A percentile compares a stretch with the other conserved stretches of the same genome.
These are phyloP conservation scores for Tetragnatha versicolor DNA, from an alignment of 1,140 invertebrate genomes.

Conservation along the genomic window DNA sequence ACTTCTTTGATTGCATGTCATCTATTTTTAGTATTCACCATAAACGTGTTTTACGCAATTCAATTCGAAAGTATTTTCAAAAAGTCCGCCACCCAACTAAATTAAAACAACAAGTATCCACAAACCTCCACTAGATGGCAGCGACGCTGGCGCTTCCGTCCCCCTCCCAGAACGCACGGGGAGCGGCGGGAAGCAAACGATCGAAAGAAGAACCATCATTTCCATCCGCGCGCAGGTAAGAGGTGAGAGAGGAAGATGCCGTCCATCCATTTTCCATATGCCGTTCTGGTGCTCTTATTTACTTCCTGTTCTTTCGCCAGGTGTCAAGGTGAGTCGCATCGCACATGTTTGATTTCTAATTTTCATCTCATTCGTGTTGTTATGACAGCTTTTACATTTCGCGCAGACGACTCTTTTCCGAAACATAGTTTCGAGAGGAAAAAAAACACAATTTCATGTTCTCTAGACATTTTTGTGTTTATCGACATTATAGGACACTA, in stretches of 20 bases:
- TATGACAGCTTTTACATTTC: too few relatives aligned
- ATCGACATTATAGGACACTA: too few relatives aligned
- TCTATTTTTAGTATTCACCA: too few relatives aligned
- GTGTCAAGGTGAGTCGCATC: slow-evolving; percentile 44
- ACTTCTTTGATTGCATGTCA: too few relatives aligned
- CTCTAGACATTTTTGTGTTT: too few relatives aligned
- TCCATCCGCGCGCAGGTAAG: slow-evolving; percentile 17
- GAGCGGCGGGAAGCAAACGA: slow-evolving; percentile 4
- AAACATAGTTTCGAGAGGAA: too few relatives aligned
- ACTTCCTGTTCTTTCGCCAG: slow-evolving; percentile 21
- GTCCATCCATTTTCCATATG: slow-evolving; percentile 11
- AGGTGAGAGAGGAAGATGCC: slow-evolving; percentile 5
- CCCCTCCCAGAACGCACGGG: neutral
- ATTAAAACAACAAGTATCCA: neutral
- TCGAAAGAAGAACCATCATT: neutral
- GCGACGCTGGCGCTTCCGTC: neutral
- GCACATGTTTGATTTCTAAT: too few relatives aligned
- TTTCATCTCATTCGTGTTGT: too few relatives aligned
- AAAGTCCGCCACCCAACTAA: neutral
- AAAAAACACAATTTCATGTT: too few relatives aligned
- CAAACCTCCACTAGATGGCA: neutral
- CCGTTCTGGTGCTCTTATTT: slow-evolving; percentile 22
- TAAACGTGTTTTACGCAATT: too few relatives aligned
- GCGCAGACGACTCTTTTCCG: too few relatives aligned
- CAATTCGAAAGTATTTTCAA: too few relatives aligned